These are phyloP conservation scores for Adelges cooleyi DNA, from an alignment of 1,140 invertebrate genomes.

Conservation along the genomic window DNA sequence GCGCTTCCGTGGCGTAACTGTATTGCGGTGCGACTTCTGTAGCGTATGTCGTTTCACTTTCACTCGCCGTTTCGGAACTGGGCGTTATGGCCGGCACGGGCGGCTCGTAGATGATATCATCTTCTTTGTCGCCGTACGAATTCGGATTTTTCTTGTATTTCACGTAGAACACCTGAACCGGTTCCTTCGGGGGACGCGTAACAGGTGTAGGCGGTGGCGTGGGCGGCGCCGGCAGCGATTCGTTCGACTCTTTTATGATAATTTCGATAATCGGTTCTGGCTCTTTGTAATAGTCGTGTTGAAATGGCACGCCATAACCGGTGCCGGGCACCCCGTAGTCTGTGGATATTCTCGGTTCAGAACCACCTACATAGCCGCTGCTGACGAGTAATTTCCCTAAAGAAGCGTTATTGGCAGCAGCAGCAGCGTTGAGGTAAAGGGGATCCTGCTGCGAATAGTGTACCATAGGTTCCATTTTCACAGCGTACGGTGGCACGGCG, in stretches of 20 bases:
- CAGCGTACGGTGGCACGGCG: constrained; percentile 52
- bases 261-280: constrained; percentile 84
- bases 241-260: constrained; percentile 79
- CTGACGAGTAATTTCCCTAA: constrained; percentile 29
- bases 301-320: constrained; percentile 27
- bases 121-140: constrained; percentile 39
- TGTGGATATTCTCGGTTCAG: constrained; percentile 5
- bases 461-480: constrained; percentile 65
- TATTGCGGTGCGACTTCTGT: background rate
- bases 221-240: constrained; percentile 57
- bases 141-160: constrained; percentile 66
- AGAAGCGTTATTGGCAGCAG: background rate
- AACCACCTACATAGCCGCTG: constrained; percentile 14
- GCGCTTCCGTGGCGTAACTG: constrained; percentile 32
- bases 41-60: constrained; percentile 1
- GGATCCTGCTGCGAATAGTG: constrained; percentile 67
- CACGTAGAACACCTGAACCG: constrained; percentile 78
- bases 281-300: constrained; percentile 56
- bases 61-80: constrained; percentile 33
- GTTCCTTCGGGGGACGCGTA: constrained; percentile 42
- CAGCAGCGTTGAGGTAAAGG: constrained; percentile 46
- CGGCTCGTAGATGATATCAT: constrained; percentile 56
- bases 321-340: constrained; percentile 17
- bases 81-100: constrained; percentile 61
- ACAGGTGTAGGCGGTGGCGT: constrained; percentile 35